Evolutionary conservation across 1,140 invertebrate species (phyloP), one percentile per base, ranked within the genome.

Genomic region (Macrosteles quadrilineatus): DNA sequence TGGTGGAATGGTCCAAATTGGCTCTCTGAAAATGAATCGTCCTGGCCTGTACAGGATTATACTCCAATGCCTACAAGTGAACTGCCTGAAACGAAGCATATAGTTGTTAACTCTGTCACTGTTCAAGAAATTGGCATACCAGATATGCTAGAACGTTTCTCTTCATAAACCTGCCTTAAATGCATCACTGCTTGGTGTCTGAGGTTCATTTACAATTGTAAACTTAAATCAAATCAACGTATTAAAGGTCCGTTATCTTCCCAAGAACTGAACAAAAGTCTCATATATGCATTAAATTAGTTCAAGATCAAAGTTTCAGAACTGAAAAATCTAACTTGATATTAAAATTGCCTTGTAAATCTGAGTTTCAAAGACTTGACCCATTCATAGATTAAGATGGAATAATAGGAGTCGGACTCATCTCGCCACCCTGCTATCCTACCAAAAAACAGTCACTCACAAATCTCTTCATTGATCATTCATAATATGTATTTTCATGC

Each of bases 401-500:
- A 11, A 11, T 11, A 68, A 40, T 36, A 29, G 11, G 68, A 69
- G 45, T 69, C 30, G 36, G 36, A 11, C 21, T 3, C 19, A 2
- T 29, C 1, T 14, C 19, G 1, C 29, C 50, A 31, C 30, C 19
- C 6, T 32, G 31, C 17, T 17, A 23, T n/a, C 29, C 47, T 29
- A 1, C n/a, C 1, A 59, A 21, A 30, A 17, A 30, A 68, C 19
- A 23, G 12, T 68, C 27, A 68, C 31, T 68, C 2, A 27, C 45
- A 1, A 27, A 29, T 21, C 21, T 57, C 1, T 62, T 68, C n/a
- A 23, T 68, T 6, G 17, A 30, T 66, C 21, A 57, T 66, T 66
- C 67, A 68, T 63, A 11, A 1, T 1, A 2, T n/a, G 3, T 55
- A 27, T 9, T 14, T 68, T 1, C 67, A 68, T 68, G 67, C 32